Evolutionary conservation across 1,140 invertebrate genomes (phyloP), one percentile per base, ranked within the genome.

Genomic region (Frieseomelitta varia): DNA sequence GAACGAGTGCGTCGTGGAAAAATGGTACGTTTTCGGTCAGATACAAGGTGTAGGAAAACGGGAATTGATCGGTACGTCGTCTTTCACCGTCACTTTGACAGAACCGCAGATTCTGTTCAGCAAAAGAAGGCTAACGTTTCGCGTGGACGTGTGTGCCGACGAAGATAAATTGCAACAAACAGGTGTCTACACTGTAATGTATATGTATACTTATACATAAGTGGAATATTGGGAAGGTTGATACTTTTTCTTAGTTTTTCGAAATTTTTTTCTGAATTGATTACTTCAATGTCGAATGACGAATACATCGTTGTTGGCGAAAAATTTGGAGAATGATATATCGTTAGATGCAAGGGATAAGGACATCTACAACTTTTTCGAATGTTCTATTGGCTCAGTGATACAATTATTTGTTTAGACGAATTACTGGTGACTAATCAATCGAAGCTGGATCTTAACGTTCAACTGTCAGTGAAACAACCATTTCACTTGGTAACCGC

Each of bases 1-100:
- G 34, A 91, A 88, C 72, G 89, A 90, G 80, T 80, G 61, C 6
- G 39, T 93, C 2, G 24, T 53, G 2, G 92, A 94, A 77, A 77
- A 91, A 24, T 93, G 93, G 93, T 91, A 92, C 55, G 51, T 94
- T 19, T 90, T 91, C 51, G 87, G 76, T 2, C 87, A 85, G 3
- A 77, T 83, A n/a, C 77, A 88, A 12, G 86, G 84, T 1, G 75
- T 82, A 69, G 84, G 83, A 12, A 94, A 91, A 75, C 87, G 91
- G 12, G 89, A 93, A 75, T 55, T 92, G 27, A 63, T 93, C 0
- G 90, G 87, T 8, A 87, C 58, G 1, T 91, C 90, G 55, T 80
- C 47, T 39, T 92, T 94, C 55, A 91, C 69, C 21, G 89, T 88
- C 0, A 91, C 69, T 1, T 91, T 94, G 74, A 86, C 87, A 1